Evolutionary conservation across 2,797 vertebrate species (phyloP), one percentile per base, ranked within the genome.

Genomic region (Netta rufina): DNA sequence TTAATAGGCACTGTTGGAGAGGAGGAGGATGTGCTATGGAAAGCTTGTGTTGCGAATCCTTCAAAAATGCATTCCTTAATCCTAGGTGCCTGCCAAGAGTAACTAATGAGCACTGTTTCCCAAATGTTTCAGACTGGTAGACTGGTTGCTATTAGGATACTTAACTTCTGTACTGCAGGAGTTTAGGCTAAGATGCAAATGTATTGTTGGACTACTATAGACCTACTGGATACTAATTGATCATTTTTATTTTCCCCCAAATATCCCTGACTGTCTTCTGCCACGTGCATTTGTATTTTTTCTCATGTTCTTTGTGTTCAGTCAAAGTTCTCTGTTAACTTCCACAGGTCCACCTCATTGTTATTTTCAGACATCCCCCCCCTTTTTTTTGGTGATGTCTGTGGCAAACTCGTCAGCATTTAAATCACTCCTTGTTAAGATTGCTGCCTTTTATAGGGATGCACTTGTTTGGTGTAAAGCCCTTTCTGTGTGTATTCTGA

Each of bases 81-180:
- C 82, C 32, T 65, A 67, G 61, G 65, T 81, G 43, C 36, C 77
- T 91, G 82, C 85, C 87, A 96, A 89, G 89, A 96, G 86, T 88
- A 90, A 89, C 89, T 96, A 73, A 87, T 38, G 71, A 94, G 67
- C 61, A 51, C 47, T 57, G 58, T 87, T 71, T 96, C 70, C 56
- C 69, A 79, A 93, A 92, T 87, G 85, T 94, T 96, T 97, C 90
- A 87, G 79, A 64, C 84, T 79, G 86, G 85, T 56, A 65, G 87
- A 64, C 82, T 84, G 62, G 33, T 78, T 94, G 82, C 65, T 95
- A 13, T 93, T 93, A 92, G 53, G 72, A 58, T 53, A 81, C 84
- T 72, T 91, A 86, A 47, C 47, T 93, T 93, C 8, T 58, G 61
- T 86, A 84, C 57, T 84, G 39, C 32, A 20, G 32, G 54, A 64